Base-by-base conservation (phyloP, 2,797 vertebrate species). In the Pseudochirops cupreus region DNA sequence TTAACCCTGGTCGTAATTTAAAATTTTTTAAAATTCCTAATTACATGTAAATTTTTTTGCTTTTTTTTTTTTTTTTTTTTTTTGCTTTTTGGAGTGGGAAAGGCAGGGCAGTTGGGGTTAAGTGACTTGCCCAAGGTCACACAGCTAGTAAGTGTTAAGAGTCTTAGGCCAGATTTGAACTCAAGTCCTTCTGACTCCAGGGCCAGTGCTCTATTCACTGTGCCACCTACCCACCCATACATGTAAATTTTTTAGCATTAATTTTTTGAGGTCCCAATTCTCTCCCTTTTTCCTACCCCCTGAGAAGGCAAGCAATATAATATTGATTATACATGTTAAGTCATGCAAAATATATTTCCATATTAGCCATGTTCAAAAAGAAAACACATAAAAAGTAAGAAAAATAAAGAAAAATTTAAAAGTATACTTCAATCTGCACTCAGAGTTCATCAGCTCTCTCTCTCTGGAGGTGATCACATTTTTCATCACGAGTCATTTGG, bases 1-100 rank as follows among this genome's bases (percentile, higher is more conserved):
- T 55, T 92, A 91, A 92, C 62, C 26, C 50, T 95, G 50, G 92
- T 56, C 74, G 91, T 92, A 28, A 92, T 93, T 90, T 96, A 52
- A 89, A 55, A 94, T 21, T 89, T 67, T 95, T 50, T 33, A 10
- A 54, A 54, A 54, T 74, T 39, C 16, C 16, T 5, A 39, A 39
- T 39, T 74, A 74, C 6, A 39, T 74, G 5, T 39, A 39, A 18
- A 28, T 58, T 59, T 59, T 56, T 56, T 18, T 16, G 14, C 0
- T 56, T 56, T 56, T 56, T 56, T 56, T 56, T 21, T 52, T 6
- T 52, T 52, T 52, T 46, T 46, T 46, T 46, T 46, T 46, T 46
- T 53, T 53, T 53, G 4, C 53, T 53, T 53, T 54, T 54, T 54
- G 53, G 53, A 54, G 10, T 1, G 11, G 10, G 53, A 9, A 54